Conservation (phyloP, 2,113 vertebrate species). For the Cacatua alba region DNA sequence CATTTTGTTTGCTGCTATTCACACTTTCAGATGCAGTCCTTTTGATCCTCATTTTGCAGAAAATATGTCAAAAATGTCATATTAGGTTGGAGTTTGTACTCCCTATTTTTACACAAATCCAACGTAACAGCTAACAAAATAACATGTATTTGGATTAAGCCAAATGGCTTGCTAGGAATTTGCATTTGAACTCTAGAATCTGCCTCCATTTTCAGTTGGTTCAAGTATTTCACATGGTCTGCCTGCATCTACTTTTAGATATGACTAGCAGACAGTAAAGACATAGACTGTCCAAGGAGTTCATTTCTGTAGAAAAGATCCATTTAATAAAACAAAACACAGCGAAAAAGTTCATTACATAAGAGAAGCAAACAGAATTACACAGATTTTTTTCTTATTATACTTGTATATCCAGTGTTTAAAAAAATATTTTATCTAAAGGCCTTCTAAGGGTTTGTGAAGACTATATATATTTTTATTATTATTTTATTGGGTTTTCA, state of each 20-base stretch:
- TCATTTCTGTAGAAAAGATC: background rate
- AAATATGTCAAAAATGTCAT: background rate
- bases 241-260: background rate
- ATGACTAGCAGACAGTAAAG: background rate
- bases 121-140: background rate
- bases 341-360: background rate
- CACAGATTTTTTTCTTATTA: background rate
- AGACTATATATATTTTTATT: background rate
- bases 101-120: background rate
- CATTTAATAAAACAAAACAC: background rate
- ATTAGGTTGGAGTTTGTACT: background rate
- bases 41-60: background rate
- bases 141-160: background rate
- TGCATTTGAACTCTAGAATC: background rate
- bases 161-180: background rate
- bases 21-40: background rate
- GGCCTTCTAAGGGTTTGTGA: background rate
- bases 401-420: background rate
- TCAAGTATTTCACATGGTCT: background rate
- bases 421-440: background rate
- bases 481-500: background rate
- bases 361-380: background rate
- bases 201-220: background rate
- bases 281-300: rapidly evolving
- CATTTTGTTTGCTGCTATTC: background rate